Percentiles rank a stretch among this genome's conserved stretches.
Conservation (phyloP, 2,797 vertebrate genomes). For the Ficedula albicollis region DNA sequence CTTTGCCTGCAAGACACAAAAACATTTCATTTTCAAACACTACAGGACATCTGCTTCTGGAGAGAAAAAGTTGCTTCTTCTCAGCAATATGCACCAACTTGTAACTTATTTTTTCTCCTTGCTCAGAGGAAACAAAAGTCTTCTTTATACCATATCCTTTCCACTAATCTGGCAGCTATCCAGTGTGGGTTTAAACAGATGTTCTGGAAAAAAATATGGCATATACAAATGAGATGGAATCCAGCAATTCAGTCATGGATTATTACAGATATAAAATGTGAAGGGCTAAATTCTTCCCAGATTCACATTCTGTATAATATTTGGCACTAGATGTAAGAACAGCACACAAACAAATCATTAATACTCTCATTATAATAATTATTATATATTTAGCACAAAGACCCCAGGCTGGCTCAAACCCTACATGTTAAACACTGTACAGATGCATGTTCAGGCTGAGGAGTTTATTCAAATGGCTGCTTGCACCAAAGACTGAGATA, state of each 20-base stretch:
- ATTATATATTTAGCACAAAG: constrained; percentile 65
- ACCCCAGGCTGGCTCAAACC: constrained; percentile 54
- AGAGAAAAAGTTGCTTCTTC: constrained; percentile 61
- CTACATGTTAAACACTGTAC: constrained; percentile 14
- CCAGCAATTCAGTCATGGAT: constrained; percentile 65
- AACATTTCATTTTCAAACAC: constrained; percentile 68
- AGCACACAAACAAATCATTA: constrained; percentile 66
- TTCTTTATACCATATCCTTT: constrained; percentile 68
- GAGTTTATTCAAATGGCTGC: constrained; percentile 22
- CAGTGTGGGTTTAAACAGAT: constrained; percentile 70
- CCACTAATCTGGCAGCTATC: constrained; percentile 64
- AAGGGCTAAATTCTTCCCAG: constrained; percentile 60
- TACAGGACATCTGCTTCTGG: constrained; percentile 69
- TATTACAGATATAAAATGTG: constrained; percentile 66
- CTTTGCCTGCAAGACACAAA: constrained; percentile 68
- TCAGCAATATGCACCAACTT: constrained; percentile 51
- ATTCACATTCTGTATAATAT: constrained; percentile 37
- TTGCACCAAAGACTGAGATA: constrained; percentile 3
- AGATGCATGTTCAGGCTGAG: constrained; percentile 47
- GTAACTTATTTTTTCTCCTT: constrained; percentile 62
- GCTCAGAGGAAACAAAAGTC: constrained; percentile 65
- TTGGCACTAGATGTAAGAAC: constrained; percentile 62
- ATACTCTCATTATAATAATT: constrained; percentile 62
- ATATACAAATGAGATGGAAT: constrained; percentile 65
- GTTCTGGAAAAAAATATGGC: constrained; percentile 68